Percentiles rank a stretch among this genome's conserved stretches.
These are phyloP conservation scores for Micromussa lordhowensis DNA, from an alignment of 92 coral and sea anemone species.

Conservation along the genomic window DNA sequence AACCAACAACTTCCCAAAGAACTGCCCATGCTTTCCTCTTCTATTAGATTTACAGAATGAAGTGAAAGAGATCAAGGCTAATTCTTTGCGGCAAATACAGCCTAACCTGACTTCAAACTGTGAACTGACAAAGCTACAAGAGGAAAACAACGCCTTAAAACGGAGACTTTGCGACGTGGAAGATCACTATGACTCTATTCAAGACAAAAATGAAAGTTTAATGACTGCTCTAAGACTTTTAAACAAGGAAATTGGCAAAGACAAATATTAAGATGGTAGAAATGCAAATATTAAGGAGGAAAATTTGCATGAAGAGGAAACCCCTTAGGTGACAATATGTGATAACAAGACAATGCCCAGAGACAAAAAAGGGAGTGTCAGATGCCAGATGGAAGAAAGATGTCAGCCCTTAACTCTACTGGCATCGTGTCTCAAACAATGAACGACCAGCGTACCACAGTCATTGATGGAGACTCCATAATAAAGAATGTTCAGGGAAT, in stretches of 20 bases:
- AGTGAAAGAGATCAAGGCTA: conserved; percentile 27
- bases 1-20: conserved; percentile 32
- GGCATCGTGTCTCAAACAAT: conserved; percentile 5
- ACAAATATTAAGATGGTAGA: conserved; percentile 22
- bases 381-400: background rate
- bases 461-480: conserved; percentile 46
- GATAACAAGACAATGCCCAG: conserved; percentile 13
- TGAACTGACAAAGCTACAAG: conserved; percentile 31
- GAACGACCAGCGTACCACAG: conserved; percentile 42
- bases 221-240: conserved; percentile 20
- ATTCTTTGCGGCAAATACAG: conserved; percentile 11
- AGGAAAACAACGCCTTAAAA: conserved; percentile 20
- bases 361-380: conserved; percentile 22
- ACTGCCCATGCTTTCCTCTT: conserved; percentile 33
- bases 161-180: conserved; percentile 34
- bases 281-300: conserved; percentile 19
- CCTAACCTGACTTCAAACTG: conserved; percentile 33
- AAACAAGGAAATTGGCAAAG: conserved; percentile 30
- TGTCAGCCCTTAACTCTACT: conserved; percentile 15
- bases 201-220: conserved; percentile 9
- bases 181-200: conserved; percentile 28
- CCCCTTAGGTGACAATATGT: conserved; percentile 2
- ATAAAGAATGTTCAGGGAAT: conserved; percentile 38
- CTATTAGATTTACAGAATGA: conserved; percentile 32
- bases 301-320: conserved; percentile 8